A percentile compares a stretch with the other conserved stretches of the same genome.
Conservation (phyloP, 2,888 invertebrate species). For the Netelia melanura region DNA sequence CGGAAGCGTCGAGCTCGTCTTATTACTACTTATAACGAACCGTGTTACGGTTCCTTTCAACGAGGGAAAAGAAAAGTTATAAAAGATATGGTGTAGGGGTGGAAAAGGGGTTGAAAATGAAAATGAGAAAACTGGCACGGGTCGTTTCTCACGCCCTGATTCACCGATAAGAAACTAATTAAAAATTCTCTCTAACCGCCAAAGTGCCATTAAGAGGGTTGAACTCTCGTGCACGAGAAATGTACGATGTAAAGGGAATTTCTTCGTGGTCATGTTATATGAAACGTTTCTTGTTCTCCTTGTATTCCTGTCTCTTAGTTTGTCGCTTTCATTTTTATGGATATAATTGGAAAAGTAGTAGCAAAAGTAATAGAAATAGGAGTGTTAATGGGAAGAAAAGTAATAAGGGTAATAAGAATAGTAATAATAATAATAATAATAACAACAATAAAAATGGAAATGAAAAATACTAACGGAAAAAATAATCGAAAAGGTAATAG, state of each 20-base stretch:
- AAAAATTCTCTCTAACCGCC: constrained; percentile 44
- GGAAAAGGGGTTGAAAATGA: constrained; percentile 15
- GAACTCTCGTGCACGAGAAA: constrained; percentile 22
- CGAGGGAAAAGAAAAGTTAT: constrained; percentile 36
- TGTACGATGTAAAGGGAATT: constrained; percentile 20
- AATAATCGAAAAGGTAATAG: too few species aligned
- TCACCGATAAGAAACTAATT: constrained; percentile 64
- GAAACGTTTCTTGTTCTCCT: constrained; percentile 5
- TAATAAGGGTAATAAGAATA: too few species aligned
- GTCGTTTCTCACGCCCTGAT: constrained; percentile 27
- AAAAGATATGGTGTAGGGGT: constrained; percentile 14
- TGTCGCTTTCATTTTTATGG: too few species aligned
- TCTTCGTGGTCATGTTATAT: constrained; percentile 15
- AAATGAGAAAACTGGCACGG: constrained; percentile 28
- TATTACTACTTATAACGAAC: constrained; percentile 28
- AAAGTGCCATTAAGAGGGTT: constrained; percentile 40
- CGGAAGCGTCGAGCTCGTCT: constrained; percentile 5
- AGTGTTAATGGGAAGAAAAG: too few species aligned
- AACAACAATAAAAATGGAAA: too few species aligned
- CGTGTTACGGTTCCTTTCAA: constrained; percentile 36
- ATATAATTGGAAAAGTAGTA: too few species aligned
- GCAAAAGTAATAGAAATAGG: too few species aligned
- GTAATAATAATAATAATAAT: too few species aligned
- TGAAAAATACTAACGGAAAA: too few species aligned
- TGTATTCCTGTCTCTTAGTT: neutral